These are phyloP conservation scores for Onychomys torridus DNA, from an alignment of 2,797 vertebrate species.

Conservation along the genomic window DNA sequence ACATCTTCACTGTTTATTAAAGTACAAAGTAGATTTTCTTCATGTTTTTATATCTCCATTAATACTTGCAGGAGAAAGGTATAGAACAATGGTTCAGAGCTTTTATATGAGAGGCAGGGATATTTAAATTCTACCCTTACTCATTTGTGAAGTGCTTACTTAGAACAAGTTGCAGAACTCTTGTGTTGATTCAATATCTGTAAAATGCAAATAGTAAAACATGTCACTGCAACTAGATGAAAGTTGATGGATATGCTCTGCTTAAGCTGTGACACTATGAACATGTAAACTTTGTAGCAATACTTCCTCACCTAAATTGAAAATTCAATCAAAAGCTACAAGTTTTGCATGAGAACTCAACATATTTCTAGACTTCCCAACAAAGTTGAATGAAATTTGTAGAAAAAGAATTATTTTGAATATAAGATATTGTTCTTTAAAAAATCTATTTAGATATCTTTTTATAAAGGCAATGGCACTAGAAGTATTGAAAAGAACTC, in stretches of 20 bases:
- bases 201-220: neutral
- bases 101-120: neutral
- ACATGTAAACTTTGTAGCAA: neutral
- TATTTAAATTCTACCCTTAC: neutral
- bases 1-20: neutral
- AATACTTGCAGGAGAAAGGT: neutral
- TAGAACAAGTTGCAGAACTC: neutral
- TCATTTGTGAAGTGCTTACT: neutral
- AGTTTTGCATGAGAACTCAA: slow-evolving; percentile 2
- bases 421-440: neutral
- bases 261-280: slow-evolving; percentile 7
- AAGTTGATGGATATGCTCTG: neutral
- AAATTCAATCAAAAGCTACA: neutral
- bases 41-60: neutral
- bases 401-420: neutral
- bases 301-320: neutral
- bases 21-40: neutral
- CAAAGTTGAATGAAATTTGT: neutral
- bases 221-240: neutral
- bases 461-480: neutral
- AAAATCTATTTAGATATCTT: neutral
- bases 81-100: neutral
- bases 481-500: neutral
- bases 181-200: neutral
- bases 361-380: neutral